A percentile compares a stretch with the other conserved stretches of the same genome.
Conservation (phyloP, 2,797 vertebrate species). For the Arrhamphus sclerolepis region DNA sequence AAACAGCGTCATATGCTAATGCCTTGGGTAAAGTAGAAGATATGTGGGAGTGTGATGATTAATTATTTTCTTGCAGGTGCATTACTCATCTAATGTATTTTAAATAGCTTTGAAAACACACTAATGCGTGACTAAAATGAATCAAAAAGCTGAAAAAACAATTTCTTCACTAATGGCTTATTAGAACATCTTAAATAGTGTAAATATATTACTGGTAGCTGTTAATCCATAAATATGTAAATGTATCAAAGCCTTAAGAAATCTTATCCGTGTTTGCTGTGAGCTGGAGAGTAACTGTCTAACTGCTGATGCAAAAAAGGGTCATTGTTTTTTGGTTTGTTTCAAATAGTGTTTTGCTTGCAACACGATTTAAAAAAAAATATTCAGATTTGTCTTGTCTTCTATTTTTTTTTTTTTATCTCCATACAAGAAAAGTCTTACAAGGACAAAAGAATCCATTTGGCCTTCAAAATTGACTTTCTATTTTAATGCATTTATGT, state of each 20-base stretch:
- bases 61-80: slow-evolving; percentile 4
- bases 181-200: too few species aligned
- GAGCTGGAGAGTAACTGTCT: neutral
- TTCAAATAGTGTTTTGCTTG: neutral
- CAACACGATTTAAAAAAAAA: neutral
- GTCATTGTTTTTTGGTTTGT: neutral
- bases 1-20: slow-evolving; percentile 6
- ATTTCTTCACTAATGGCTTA: too few species aligned
- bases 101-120: slow-evolving; percentile 29
- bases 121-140: too few species aligned
- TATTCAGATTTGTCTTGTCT: neutral
- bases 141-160: too few species aligned
- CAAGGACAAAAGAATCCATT: slow-evolving; percentile 56
- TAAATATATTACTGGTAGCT: too few species aligned
- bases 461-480: slow-evolving; percentile 62
- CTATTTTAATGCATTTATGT: slow-evolving; percentile 71
- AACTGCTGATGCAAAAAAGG: neutral
- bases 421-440: slow-evolving; percentile 25
- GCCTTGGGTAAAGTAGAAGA: slow-evolving; percentile 6
- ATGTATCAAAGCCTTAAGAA: neutral
- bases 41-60: neutral
- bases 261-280: neutral
- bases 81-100: slow-evolving; percentile 19
- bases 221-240: too few species aligned
- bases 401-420: neutral